Evolutionary conservation across 2,797 vertebrate species (phyloP), one percentile per base, ranked within the genome.

Genomic region (Discoglossus pictus): DNA sequence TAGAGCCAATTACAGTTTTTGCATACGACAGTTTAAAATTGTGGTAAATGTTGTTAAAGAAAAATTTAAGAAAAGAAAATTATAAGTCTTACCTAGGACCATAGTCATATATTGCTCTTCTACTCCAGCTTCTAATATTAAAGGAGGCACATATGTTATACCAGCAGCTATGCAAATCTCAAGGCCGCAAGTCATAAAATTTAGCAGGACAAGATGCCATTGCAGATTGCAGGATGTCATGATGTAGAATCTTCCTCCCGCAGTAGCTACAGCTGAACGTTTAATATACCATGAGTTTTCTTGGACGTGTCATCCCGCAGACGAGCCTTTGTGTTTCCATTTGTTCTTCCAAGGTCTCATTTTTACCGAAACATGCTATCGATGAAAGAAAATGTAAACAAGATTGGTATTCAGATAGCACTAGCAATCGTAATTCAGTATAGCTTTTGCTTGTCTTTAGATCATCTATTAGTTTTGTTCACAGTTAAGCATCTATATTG

Each of bases 61-160:
- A 50, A 12, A 50, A 21, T 9, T 6, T 1, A 48, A 12, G 8
- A 25, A 51, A 16, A 51, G 11, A 2, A 48, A 21, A 48, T 10
- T 23, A 52, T 2, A 16, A 39, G 1, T 69, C 91, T 85, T 83
- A 94, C 93, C 93, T 62, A 94, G 79, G 55, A 94, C 92, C 92
- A 94, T 94, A 62, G 92, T 93, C 92, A 94, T 94, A 82, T 91
- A 94, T 70, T 85, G 90, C 78, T 93, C 91, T 72, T 94, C 86
- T 13, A 94, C 83, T 0, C 93, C 93, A 43, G 90, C 90, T 73
- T 93, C 86, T 78, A 94, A 78, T 61, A 94, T 86, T 74, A 93
- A 81, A 0, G 93, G 92, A 0, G 93, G 93, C 69, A 92, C 90
- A 0, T 85, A 93, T 73, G 92, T 91, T 65, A 92, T 91, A 16